These are phyloP conservation scores for Petrocephalus zakoni DNA, from an alignment of 2,113 vertebrate genomes.

Conservation along the genomic window DNA sequence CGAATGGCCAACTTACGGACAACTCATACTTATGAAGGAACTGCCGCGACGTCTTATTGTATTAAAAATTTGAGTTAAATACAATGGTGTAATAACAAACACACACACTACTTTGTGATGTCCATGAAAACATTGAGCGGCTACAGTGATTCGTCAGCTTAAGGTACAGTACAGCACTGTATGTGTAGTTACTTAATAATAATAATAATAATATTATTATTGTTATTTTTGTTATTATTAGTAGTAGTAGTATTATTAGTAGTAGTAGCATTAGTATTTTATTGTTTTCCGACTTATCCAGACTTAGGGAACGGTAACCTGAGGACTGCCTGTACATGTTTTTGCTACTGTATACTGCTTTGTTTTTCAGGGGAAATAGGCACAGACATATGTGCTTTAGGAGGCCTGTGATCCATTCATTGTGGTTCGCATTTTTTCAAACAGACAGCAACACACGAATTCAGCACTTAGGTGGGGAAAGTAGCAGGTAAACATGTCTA, in stretches of 20 bases:
- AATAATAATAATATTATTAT: background rate
- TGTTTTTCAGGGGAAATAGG: background rate
- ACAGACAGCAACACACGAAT: background rate
- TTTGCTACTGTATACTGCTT: background rate
- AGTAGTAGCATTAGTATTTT: background rate
- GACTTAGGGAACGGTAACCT: background rate
- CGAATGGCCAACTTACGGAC: too few relatives aligned
- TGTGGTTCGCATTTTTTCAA: background rate
- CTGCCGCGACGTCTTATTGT: background rate
- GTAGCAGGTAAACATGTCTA: background rate
- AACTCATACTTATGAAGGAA: background rate
- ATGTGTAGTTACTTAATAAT: background rate
- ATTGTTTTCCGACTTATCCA: background rate
- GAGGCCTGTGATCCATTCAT: background rate
- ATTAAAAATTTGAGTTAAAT: background rate
- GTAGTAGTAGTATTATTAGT: background rate
- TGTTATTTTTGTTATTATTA: background rate
- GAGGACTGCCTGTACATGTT: background rate
- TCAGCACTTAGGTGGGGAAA: background rate
- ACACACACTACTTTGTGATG: background rate
- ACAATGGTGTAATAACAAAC: background rate
- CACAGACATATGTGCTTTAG: background rate
- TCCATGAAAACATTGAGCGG: background rate
- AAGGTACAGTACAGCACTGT: too few relatives aligned
- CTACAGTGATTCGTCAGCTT: background rate